Evolutionary conservation across 2,113 vertebrate species (phyloP), one percentile per base, ranked within the genome.

Genomic region (Boleophthalmus pectinirostris): DNA sequence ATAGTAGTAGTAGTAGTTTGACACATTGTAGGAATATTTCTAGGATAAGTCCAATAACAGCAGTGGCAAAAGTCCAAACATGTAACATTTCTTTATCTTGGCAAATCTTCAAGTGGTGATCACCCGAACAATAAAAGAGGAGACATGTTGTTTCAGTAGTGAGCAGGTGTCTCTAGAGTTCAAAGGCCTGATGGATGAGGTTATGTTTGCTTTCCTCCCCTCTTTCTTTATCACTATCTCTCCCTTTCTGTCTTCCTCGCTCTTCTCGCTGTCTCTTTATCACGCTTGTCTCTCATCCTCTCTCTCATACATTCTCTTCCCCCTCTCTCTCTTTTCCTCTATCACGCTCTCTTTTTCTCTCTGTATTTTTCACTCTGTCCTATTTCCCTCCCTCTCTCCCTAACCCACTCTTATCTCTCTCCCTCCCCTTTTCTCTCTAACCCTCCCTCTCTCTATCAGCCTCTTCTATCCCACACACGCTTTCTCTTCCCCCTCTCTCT

Each of bases 101-200:
- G 73, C 87, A 84, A 60, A 61, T 88, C 86, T 88, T 86, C 64
- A 25, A 82, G 70, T 45, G 69, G 86, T 56, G 68, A 78, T 80
- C 65, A 72, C 82, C 51, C 70, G 71, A 84, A 85, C 73, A 85
- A 80, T 71, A 85, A 88, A 49, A 85, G 83, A 68, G 76, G 79
- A 83, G 82, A 86, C 74, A 72, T 85, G 90, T 88, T 84, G 84
- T 87, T 83, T 80, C 79, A 83, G 66, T 72, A 74, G 67, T 45
- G 78, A 91, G 89, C 92, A 92, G 88, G 89, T 92, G 92, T 82
- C 70, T 85, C 68, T 9, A 16, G 15, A 80, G 87, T 92, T 92
- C 87, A 92, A 90, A 89, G 86, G 69, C 66, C 45, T 64, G 33
- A 72, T 76, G 83, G 88, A 86, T 88, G 88, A 92, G 82, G 74